Base-by-base conservation (phyloP, 2,113 vertebrate genomes). In the Spermophilus dauricus region DNA sequence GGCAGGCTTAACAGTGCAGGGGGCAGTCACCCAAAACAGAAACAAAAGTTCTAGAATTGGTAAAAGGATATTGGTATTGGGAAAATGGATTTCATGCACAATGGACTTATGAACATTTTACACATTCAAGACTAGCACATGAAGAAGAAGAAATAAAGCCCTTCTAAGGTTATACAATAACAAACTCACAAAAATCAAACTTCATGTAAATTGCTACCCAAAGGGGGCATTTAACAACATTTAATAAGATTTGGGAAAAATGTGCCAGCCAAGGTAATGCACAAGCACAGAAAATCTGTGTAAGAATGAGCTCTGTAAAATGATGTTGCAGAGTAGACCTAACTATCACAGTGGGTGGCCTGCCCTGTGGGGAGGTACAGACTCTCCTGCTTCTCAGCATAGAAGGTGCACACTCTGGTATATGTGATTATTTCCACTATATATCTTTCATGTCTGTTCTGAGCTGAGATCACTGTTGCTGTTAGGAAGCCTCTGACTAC, bases 331-430 rank as follows among this genome's bases (percentile, higher is more conserved):
- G 34, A 77, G 32, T 28, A 28, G 32, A n/a, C 11, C 24, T 83
- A 9, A 16, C 56, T 53, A 34, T 22, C 8, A 20, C 16, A 1
- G 12, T 4, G 22, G 5, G 20, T 2, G 7, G 32, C 39, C 5
- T 2, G 32, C 14, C 14, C 37, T 26, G 30, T 32, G 1, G 16
- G 2, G 2, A 16, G 45, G 5, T 1, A 1, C 2, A 30, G 61
- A 0, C 22, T 39, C 1, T 6, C 9, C 14, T 4, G 20, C 4
- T 28, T 32, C 32, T 69, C 42, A 48, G 32, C 11, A 28, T 2
- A 8, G 53, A 53, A 11, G 16, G 10, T 11, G 34, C 45, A 72
- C 4, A 2, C 7, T 24, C 67, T 34, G 1, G 2, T 17, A 9
- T 10, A 37, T 11, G 16, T 16, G 4, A 4, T 72, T 0, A 3